These are phyloP conservation scores for Papilio protenor DNA, from an alignment of 2,888 invertebrate genomes.

Conservation along the genomic window DNA sequence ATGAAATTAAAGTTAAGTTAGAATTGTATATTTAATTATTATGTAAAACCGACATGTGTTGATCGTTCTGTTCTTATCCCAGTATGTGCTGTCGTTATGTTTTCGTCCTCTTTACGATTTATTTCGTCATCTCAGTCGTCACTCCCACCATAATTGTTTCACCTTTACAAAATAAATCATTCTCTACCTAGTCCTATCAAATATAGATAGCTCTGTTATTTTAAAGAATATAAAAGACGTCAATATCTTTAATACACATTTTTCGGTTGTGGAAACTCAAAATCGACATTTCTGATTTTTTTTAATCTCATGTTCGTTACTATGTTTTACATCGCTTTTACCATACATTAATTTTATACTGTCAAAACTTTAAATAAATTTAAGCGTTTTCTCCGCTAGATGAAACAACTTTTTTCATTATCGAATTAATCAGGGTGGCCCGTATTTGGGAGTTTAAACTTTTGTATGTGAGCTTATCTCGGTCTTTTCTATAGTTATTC, in stretches of 20 bases:
- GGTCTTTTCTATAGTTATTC: neutral
- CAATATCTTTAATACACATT: too few species aligned
- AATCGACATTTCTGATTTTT: too few species aligned
- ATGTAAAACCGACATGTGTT: neutral
- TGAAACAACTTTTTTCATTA: slow-evolving; percentile 7
- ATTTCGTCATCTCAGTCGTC: too few species aligned
- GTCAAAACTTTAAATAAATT: slow-evolving; percentile 1
- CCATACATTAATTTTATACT: neutral
- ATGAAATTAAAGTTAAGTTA: neutral
- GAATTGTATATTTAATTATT: neutral
- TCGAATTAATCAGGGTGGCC: slow-evolving; percentile 9
- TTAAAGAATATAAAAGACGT: too few species aligned
- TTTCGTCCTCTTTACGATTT: too few species aligned
- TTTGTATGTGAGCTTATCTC: neutral
- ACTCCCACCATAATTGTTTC: too few species aligned
- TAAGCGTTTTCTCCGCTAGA: neutral
- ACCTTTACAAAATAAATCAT: too few species aligned
- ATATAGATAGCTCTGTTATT: too few species aligned
- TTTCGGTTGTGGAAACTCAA: too few species aligned
- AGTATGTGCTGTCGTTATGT: neutral
- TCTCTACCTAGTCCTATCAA: too few species aligned
- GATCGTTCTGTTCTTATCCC: too few species aligned
- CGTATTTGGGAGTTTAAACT: slow-evolving; percentile 1
- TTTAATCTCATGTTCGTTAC: too few species aligned
- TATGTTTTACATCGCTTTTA: neutral